phyloP scores from a whole-genome alignment of 2,113 vertebrate species.

The Sturnus vulgaris region DNA sequence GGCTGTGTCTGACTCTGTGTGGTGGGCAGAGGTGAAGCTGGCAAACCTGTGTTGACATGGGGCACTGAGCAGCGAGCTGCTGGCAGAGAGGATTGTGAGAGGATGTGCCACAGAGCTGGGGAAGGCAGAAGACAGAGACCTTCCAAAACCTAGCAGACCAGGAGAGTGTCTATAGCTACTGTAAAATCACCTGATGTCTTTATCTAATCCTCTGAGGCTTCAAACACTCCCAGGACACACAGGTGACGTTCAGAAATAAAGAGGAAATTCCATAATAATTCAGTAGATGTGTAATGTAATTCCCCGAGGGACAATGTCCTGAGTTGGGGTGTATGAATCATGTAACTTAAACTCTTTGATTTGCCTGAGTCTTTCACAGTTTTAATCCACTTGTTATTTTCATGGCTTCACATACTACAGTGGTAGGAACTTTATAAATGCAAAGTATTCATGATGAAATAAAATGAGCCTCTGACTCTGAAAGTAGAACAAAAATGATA shows the following conservation, averaged over 20 bases:
- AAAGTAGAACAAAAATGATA: constrained; percentile 19
- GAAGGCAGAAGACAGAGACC: background rate
- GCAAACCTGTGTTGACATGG: background rate
- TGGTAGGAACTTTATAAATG: background rate
- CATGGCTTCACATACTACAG: background rate
- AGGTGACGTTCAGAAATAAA: background rate
- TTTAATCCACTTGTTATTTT: background rate
- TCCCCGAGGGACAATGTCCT: background rate
- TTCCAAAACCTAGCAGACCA: background rate
- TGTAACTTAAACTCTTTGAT: background rate
- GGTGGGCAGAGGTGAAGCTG: background rate
- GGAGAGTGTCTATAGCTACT: background rate
- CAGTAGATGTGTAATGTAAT: background rate
- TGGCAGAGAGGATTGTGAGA: background rate
- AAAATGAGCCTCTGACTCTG: background rate
- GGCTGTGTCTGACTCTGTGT: background rate
- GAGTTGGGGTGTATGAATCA: background rate
- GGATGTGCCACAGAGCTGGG: background rate
- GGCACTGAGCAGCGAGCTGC: background rate
- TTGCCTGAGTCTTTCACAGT: background rate
- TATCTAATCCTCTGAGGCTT: background rate
- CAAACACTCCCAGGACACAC: background rate
- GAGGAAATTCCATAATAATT: background rate
- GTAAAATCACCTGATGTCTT: background rate
- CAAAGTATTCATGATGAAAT: background rate